A percentile compares a stretch with the other conserved stretches of the same genome.
Evolutionary conservation across 2,888 invertebrate species (phyloP).

Genomic region (Bursaphelenchus okinawaensis): DNA sequence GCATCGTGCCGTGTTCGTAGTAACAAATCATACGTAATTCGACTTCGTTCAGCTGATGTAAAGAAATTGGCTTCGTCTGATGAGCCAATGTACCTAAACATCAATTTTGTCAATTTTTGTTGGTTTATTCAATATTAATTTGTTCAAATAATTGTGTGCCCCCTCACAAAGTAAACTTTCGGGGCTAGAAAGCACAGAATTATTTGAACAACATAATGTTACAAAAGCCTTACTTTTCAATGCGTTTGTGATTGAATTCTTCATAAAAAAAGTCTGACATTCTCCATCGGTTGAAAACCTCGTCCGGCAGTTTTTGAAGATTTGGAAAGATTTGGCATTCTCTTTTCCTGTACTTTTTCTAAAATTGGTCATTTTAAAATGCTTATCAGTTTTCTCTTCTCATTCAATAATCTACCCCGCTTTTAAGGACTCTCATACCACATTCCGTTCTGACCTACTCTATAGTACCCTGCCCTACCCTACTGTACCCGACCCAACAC

Average conservation of each 20-base stretch:
- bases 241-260: neutral
- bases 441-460: too few relatives aligned
- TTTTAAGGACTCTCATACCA: too few relatives aligned
- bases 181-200: too few relatives aligned
- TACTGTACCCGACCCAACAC: too few relatives aligned
- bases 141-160: too few relatives aligned
- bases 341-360: neutral
- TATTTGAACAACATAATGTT: too few relatives aligned
- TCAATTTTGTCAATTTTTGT: too few relatives aligned
- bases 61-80: constrained; percentile 64
- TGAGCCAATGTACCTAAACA: constrained; percentile 39
- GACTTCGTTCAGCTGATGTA: constrained; percentile 79
- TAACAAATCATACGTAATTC: constrained; percentile 84
- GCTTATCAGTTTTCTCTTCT: too few relatives aligned
- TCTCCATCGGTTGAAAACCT: neutral
- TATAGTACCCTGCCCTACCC: too few relatives aligned
- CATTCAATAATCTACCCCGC: too few relatives aligned
- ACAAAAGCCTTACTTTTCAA: neutral
- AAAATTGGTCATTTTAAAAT: neutral
- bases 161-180: too few relatives aligned
- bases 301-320: neutral
- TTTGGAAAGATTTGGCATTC: neutral
- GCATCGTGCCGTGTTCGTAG: constrained; percentile 62
- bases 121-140: too few relatives aligned
- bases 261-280: neutral